These are phyloP conservation scores for Cardiocondyla obscurior DNA, from an alignment of 1,140 invertebrate genomes.

Conservation along the genomic window DNA sequence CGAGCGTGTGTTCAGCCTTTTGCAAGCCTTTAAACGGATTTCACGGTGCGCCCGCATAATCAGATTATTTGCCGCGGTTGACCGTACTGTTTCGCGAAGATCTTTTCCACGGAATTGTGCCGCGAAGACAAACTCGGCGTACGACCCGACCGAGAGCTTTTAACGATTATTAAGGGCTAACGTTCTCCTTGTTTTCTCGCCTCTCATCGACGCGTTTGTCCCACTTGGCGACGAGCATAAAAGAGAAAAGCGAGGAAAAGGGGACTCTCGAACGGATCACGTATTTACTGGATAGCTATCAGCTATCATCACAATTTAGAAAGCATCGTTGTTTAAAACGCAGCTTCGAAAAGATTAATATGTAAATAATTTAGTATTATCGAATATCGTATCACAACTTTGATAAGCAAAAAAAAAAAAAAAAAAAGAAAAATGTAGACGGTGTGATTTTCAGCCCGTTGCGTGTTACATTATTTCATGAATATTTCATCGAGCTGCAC, in stretches of 20 bases:
- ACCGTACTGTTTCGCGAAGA: slow-evolving; percentile 45
- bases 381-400: slow-evolving; percentile 8
- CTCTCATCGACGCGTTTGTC: slow-evolving; percentile 28
- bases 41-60: slow-evolving; percentile 36
- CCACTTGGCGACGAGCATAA: background rate
- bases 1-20: slow-evolving; percentile 12
- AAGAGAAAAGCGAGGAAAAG: background rate
- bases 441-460: slow-evolving; percentile 13
- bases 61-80: slow-evolving; percentile 48
- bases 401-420: slow-evolving; percentile 35
- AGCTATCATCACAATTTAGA: background rate
- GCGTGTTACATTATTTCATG: slow-evolving; percentile 40
- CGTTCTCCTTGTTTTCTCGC: slow-evolving; percentile 19
- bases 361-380: slow-evolving; percentile 3
- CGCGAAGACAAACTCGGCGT: slow-evolving; percentile 3
- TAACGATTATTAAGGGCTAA: slow-evolving; percentile 69
- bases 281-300: background rate
- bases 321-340: background rate
- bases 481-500: slow-evolving; percentile 31
- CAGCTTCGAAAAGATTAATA: background rate
- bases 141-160: slow-evolving; percentile 56
- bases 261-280: background rate
- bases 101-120: slow-evolving; percentile 25
- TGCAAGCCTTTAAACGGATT: slow-evolving; percentile 49
- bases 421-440: no score